These are phyloP conservation scores for Frankliniella fusca DNA, from an alignment of 2,888 invertebrate species.

Conservation along the genomic window DNA sequence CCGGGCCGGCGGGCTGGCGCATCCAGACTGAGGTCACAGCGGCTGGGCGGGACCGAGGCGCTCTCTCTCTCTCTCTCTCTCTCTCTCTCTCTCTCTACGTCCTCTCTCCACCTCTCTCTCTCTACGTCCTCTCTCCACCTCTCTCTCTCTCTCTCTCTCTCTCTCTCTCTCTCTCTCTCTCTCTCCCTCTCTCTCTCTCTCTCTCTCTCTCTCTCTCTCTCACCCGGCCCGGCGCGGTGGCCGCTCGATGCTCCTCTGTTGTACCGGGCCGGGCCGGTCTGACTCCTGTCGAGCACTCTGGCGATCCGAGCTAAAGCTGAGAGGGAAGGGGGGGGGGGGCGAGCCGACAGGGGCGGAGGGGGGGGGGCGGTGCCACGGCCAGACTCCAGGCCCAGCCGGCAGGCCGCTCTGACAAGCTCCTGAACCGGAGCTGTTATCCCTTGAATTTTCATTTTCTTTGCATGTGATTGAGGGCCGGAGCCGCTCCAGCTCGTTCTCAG, in stretches of 20 bases:
- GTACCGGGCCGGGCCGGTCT: neutral
- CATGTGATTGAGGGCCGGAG: constrained; percentile 19
- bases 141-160: neutral
- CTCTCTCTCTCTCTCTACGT: too few species aligned
- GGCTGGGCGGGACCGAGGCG: too few species aligned
- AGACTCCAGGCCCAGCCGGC: neutral
- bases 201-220: neutral
- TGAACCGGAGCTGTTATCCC: constrained; percentile 24
- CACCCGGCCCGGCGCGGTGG: too few species aligned
- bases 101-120: too few species aligned
- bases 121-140: too few species aligned
- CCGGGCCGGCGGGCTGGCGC: too few species aligned
- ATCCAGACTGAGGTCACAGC: too few species aligned
- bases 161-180: too few species aligned
- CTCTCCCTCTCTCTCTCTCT: too few species aligned
- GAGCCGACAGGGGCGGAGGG: neutral
- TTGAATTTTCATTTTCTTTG: constrained; percentile 27
- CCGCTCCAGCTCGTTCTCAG: neutral
- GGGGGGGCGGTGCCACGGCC: neutral
- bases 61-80: too few species aligned
- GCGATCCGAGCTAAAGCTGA: neutral
- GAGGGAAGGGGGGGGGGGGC: neutral
- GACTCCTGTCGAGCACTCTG: neutral
- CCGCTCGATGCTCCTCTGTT: neutral
- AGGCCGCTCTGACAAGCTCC: constrained; percentile 13